Evolutionary conservation across 2,888 invertebrate genomes (phyloP), one percentile per base, ranked within the genome.

Genomic region (Drosophila stalkeri): DNA sequence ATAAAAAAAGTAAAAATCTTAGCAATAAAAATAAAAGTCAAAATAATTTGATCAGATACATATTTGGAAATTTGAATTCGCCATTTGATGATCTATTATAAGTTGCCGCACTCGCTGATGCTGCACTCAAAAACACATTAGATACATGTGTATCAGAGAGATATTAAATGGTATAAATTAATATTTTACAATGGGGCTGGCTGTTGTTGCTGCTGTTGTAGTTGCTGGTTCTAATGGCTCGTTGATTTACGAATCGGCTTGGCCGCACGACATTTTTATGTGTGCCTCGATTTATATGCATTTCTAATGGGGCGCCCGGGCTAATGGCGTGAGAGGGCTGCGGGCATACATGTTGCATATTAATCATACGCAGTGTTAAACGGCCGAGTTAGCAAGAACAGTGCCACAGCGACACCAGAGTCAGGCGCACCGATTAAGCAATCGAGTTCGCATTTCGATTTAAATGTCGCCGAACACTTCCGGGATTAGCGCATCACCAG

Each of bases 381-480:
- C 74, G 66, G 59, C 51, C 44, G 43, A 52, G 33, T 55, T 39
- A 47, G 7, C 16, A 18, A 69, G 57, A 63, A 54, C 37, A 66
- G 71, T 69, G 41, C 47, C 57, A 67, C 55, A 39, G 16, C 55
- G 23, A 43, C 35, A 35, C 18, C 35, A 44, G 43, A 37, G 57
- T 60, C 44, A 39, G 39, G 2, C 43, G 49, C 44, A 27, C 55
- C 39, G 84, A 75, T 85, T 81, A 78, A 67, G 87, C 68, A 76
- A 89, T 83, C 76, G 64, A 78, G 64, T 39, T 63, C 71, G 71
- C 77, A 86, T 66, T 67, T 69, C 67, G 62, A 70, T 71, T 72
- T 80, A 82, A 83, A 83, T 88, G 89, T 86, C 86, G 74, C 44
- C 64, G 83, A 66, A 57, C 86, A 80, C 80, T 89, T 86, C 87